Evolutionary conservation across 2,797 vertebrate genomes (phyloP).

Genomic region (Lophotriccus pileatus): DNA sequence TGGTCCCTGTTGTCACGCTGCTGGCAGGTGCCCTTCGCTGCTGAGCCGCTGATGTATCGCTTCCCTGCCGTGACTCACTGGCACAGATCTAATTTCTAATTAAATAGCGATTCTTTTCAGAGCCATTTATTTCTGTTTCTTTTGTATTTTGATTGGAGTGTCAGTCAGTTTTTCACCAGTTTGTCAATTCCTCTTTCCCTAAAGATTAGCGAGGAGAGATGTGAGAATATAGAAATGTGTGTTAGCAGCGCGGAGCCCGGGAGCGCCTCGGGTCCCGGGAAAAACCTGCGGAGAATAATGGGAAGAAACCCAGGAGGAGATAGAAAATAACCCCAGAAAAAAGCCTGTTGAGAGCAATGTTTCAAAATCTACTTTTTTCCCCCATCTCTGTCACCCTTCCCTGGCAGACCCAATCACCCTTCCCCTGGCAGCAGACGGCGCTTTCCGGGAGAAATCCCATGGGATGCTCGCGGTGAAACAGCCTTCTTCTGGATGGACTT

Average conservation of each 20-base stretch:
- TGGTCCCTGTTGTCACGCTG: neutral
- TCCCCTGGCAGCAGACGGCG: fast-evolving
- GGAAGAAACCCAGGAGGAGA: neutral
- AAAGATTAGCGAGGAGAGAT: neutral
- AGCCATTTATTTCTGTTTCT: slow-evolving; percentile 34
- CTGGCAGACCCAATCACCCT: neutral
- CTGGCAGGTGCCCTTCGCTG: neutral
- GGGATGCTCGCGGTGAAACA: neutral
- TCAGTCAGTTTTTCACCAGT: neutral
- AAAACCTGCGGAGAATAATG: neutral
- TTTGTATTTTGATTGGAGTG: slow-evolving; percentile 18
- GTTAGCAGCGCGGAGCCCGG: fast-evolving
- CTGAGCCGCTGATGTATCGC: neutral
- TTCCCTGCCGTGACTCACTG: slow-evolving; percentile 23
- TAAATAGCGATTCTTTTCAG: slow-evolving; percentile 22
- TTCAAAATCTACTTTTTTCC: neutral
- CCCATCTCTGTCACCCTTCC: neutral
- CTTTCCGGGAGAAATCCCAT: neutral
- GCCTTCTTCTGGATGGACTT: neutral
- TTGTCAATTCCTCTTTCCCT: slow-evolving; percentile 10
- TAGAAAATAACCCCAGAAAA: neutral
- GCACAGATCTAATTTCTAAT: slow-evolving; percentile 28
- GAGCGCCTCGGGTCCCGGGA: neutral
- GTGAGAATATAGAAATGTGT: neutral
- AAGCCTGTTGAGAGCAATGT: neutral